Conservation (phyloP, 1,140 invertebrate species). For the Drosophila bocqueti region DNA sequence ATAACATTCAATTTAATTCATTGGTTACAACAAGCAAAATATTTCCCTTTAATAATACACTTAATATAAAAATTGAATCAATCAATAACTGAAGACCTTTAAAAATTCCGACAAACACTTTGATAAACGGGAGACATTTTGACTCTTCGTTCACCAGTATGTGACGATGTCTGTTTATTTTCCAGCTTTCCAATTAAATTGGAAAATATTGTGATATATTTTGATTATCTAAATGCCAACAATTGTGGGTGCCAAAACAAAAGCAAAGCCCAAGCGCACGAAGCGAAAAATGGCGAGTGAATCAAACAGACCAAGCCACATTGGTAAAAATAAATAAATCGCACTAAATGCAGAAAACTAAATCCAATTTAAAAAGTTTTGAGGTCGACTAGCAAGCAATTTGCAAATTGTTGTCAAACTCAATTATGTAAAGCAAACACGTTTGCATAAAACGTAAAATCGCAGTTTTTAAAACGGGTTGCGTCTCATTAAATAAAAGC, state of each 20-base stretch:
- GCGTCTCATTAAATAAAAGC: slow-evolving; percentile 2
- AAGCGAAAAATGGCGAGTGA: slow-evolving; percentile 47
- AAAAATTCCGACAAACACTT: slow-evolving; percentile 21
- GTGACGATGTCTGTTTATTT: slow-evolving; percentile 16
- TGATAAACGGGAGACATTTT: slow-evolving; percentile 22
- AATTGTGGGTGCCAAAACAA: slow-evolving; percentile 37
- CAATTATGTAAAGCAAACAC: slow-evolving; percentile 51
- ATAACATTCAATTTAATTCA: background rate
- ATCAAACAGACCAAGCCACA: slow-evolving; percentile 17
- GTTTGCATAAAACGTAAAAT: slow-evolving; percentile 15
- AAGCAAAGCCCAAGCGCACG: slow-evolving; percentile 14
- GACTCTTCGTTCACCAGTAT: background rate
- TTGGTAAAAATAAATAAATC: slow-evolving; percentile 47
- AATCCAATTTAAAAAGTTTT: slow-evolving; percentile 53
- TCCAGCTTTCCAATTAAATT: slow-evolving; percentile 54
- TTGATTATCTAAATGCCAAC: slow-evolving; percentile 54
- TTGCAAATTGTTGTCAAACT: slow-evolving; percentile 74
- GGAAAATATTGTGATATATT: slow-evolving; percentile 65
- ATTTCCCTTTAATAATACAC: background rate
- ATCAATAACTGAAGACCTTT: background rate
- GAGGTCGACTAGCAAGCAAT: slow-evolving; percentile 42
- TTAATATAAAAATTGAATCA: background rate
- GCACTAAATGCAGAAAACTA: slow-evolving; percentile 44
- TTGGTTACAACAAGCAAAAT: background rate
- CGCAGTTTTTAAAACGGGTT: background rate